Percentiles rank a stretch among this genome's conserved stretches.
phyloP scores from a whole-genome alignment of 2,888 invertebrate species.

The Megastigmus dorsalis region DNA sequence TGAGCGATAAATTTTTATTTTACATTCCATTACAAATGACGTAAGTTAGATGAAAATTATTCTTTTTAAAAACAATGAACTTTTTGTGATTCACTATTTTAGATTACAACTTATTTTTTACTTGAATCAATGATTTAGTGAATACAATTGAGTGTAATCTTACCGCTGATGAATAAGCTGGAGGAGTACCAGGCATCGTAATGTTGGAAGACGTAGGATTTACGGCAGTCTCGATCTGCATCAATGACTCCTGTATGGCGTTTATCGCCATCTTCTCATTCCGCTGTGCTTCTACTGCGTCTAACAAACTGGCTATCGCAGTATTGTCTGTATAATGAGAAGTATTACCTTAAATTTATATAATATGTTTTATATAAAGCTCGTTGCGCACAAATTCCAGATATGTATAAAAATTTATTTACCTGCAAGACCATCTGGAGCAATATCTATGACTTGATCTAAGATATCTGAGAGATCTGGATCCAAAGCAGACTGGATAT shows the following conservation, averaged over 20 bases:
- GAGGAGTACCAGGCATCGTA: constrained; percentile 78
- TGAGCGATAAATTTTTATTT: too few relatives aligned
- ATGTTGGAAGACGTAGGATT: constrained; percentile 79
- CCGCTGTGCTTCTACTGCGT: constrained; percentile 72
- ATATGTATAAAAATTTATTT: too few relatives aligned
- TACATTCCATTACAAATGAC: too few relatives aligned
- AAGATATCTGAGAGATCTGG: constrained; percentile 87
- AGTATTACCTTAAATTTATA: too few relatives aligned
- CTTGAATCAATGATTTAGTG: too few relatives aligned
- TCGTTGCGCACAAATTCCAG: too few relatives aligned
- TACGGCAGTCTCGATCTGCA: constrained; percentile 86
- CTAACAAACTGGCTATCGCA: constrained; percentile 74
- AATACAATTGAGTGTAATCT: too few relatives aligned
- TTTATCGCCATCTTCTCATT: constrained; percentile 87
- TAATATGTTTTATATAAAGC: neutral
- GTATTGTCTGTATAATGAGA: constrained; percentile 50
- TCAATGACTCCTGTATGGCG: constrained; percentile 92
- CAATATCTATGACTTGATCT: constrained; percentile 89
- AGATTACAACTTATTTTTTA: too few relatives aligned
- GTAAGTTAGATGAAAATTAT: too few relatives aligned
- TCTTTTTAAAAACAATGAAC: too few relatives aligned
- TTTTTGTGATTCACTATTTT: too few relatives aligned
- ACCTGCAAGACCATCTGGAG: constrained; percentile 76
- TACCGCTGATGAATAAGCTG: constrained; percentile 79
- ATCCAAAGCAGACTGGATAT: constrained; percentile 77